A percentile compares a stretch with the other conserved stretches of the same genome.
Evolutionary conservation across 2,888 invertebrate genomes (phyloP).

Genomic region (Dolomedes plantarius): DNA sequence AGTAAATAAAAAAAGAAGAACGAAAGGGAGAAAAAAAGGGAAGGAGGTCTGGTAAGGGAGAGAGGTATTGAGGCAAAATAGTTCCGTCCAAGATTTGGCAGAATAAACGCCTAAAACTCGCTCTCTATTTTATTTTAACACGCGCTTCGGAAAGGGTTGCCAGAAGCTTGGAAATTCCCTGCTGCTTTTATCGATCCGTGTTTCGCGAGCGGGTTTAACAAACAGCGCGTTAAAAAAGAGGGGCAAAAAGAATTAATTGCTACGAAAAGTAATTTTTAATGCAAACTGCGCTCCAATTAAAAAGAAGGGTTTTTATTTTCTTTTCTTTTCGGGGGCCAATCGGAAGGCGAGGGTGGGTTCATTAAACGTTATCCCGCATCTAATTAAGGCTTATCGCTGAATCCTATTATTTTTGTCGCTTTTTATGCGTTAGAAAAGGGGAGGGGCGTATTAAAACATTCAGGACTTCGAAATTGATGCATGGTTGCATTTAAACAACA

Average conservation of each 20-base stretch:
- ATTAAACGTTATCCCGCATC: slow-evolving; percentile 68
- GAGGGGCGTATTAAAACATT: slow-evolving; percentile 37
- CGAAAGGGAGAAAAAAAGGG: not conserved
- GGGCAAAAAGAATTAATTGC: slow-evolving; percentile 59
- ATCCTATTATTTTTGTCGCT: slow-evolving; percentile 53
- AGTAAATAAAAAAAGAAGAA: slow-evolving; percentile 7
- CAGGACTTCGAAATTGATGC: slow-evolving; percentile 29
- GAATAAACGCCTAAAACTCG: slow-evolving; percentile 53
- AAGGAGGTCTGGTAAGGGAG: not conserved
- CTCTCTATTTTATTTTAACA: slow-evolving; percentile 66
- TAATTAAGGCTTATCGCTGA: slow-evolving; percentile 67
- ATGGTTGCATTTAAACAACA: slow-evolving; percentile 52
- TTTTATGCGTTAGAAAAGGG: slow-evolving; percentile 23
- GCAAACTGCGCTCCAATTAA: slow-evolving; percentile 71
- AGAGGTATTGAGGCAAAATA: slow-evolving; percentile 9
- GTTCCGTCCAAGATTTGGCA: slow-evolving; percentile 39
- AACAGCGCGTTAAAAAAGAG: slow-evolving; percentile 41
- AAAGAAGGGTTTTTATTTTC: slow-evolving; percentile 62
- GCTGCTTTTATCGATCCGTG: slow-evolving; percentile 44
- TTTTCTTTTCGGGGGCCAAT: slow-evolving; percentile 52
- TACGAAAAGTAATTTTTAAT: slow-evolving; percentile 69
- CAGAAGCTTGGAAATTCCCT: not conserved
- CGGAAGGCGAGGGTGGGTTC: slow-evolving; percentile 58
- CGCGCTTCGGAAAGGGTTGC: slow-evolving; percentile 55
- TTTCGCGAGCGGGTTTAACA: slow-evolving; percentile 19